A percentile compares a stretch with the other conserved stretches of the same genome.
These are phyloP conservation scores for Ptilorrhoa leucosticta DNA, from an alignment of 2,113 vertebrate species.

Conservation along the genomic window DNA sequence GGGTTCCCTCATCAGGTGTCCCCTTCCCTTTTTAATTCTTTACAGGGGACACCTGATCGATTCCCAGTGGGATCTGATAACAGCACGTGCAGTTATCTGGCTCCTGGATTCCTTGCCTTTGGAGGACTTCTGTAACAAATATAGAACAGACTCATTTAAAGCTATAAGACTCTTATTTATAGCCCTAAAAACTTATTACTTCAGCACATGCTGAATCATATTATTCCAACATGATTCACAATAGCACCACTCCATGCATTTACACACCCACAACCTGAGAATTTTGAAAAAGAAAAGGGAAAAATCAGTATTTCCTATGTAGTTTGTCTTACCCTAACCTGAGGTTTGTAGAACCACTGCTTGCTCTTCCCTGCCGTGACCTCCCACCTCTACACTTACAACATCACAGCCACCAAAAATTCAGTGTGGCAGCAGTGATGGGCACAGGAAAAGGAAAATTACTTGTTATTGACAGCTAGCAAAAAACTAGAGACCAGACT, in stretches of 20 bases:
- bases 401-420: neutral
- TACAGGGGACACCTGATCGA: neutral
- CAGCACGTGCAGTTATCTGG: accelerated
- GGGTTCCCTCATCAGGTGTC: neutral
- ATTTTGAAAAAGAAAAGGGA: neutral
- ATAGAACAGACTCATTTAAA: neutral
- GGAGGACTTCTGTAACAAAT: neutral
- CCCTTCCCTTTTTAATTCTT: neutral
- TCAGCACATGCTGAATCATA: neutral
- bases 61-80: neutral
- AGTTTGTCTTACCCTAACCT: neutral
- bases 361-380: neutral
- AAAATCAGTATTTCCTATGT: neutral
- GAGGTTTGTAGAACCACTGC: neutral
- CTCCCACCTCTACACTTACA: neutral
- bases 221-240: neutral
- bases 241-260: neutral
- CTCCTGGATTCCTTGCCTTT: neutral
- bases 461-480: neutral
- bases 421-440: neutral
- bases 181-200: neutral
- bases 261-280: neutral
- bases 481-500: neutral
- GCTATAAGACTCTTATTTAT: neutral
- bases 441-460: neutral